A percentile compares a stretch with the other conserved stretches of the same genome.
These are phyloP conservation scores for Eptesicus fuscus DNA, from an alignment of 2,113 vertebrate genomes.

Conservation along the genomic window DNA sequence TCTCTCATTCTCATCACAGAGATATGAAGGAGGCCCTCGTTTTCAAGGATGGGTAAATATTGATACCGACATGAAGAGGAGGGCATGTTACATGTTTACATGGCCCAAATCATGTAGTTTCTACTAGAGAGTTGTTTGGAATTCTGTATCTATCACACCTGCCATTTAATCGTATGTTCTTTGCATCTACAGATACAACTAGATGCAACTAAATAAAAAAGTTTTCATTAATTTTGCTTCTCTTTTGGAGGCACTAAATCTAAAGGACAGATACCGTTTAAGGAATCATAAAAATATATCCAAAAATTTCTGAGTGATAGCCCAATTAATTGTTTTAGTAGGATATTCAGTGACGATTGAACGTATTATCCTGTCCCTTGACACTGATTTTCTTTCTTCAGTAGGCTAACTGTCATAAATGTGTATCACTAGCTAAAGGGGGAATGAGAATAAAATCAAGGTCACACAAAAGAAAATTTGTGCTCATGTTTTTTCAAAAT, in stretches of 20 bases:
- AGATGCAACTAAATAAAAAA: not conserved
- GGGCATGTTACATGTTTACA: not conserved
- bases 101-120: not conserved
- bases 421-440: not conserved
- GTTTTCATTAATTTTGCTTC: not conserved
- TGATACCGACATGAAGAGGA: not conserved
- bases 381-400: not conserved
- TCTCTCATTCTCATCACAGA: not conserved
- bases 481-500: not conserved
- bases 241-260: not conserved
- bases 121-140: not conserved
- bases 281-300: not conserved
- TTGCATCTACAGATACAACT: not conserved
- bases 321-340: not conserved
- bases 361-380: not conserved
- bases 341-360: not conserved
- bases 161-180: not conserved
- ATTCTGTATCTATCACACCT: not conserved
- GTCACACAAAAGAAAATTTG: not conserved
- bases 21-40: not conserved
- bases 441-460: not conserved
- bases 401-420: not conserved
- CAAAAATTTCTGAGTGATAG: not conserved
- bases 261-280: not conserved
- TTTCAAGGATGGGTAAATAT: not conserved